phyloP scores from a whole-genome alignment of 2,113 vertebrate genomes.

The Uria aalge region DNA sequence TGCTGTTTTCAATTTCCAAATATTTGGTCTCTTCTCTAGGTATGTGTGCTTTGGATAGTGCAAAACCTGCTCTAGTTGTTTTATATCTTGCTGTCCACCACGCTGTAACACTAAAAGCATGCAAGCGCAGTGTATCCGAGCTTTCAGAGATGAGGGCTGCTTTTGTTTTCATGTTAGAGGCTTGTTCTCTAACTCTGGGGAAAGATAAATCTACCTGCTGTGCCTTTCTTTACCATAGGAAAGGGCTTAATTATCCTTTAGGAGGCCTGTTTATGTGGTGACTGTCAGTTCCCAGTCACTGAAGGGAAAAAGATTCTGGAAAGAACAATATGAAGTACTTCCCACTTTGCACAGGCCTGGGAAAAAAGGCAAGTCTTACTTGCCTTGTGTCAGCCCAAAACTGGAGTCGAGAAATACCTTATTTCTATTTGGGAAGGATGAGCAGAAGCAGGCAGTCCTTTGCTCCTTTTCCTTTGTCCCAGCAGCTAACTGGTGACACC shows the following conservation, averaged over 20 bases:
- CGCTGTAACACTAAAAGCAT: neutral
- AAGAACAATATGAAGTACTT: neutral
- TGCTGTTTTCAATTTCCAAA: neutral
- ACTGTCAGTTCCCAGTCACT: neutral
- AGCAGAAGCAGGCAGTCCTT: neutral
- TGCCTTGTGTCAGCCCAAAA: neutral
- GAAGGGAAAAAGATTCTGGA: neutral
- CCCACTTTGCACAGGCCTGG: neutral
- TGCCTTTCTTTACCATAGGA: neutral
- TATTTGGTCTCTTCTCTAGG: neutral
- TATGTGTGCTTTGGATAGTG: neutral
- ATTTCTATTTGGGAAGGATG: neutral
- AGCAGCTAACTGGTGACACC: neutral
- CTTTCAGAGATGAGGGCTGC: neutral
- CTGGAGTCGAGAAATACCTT: neutral
- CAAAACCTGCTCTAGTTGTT: neutral
- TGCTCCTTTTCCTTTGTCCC: neutral
- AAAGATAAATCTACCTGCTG: neutral
- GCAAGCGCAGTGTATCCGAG: neutral
- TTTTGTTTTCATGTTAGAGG: neutral
- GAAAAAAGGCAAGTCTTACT: neutral
- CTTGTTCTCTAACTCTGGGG: neutral
- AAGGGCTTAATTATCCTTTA: neutral
- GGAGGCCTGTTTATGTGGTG: neutral
- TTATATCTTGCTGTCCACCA: neutral